Conservation (phyloP, 2,797 vertebrate genomes). For the Sebastes taczanowskii region DNA sequence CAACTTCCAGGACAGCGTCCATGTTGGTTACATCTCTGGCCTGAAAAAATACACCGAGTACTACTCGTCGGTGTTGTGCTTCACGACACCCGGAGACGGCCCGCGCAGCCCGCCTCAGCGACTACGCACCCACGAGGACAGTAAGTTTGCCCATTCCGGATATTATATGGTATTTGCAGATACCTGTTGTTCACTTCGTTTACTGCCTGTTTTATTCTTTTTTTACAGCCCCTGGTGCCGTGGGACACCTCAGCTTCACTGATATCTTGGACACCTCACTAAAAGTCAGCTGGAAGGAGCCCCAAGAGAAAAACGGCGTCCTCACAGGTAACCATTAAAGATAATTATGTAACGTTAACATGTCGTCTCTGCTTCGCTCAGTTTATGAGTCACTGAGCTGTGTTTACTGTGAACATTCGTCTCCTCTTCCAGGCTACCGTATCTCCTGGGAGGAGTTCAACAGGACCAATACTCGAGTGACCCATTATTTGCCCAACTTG, state of each 20-base stretch:
- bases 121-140: constrained; percentile 94
- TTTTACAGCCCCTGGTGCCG: constrained; percentile 90
- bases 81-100: constrained; percentile 96
- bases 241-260: constrained; percentile 96
- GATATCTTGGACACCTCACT: constrained; percentile 98
- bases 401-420: not conserved
- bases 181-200: constrained; percentile 10
- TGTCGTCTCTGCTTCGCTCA: not conserved
- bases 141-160: constrained; percentile 79
- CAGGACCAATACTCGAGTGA: constrained; percentile 96
- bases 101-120: constrained; percentile 91
- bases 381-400: not conserved
- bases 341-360: not conserved
- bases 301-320: constrained; percentile 93
- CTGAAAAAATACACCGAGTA: constrained; percentile 94
- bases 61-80: constrained; percentile 92
- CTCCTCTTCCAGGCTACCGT: constrained; percentile 86
- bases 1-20: constrained; percentile 96
- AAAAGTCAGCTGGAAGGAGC: constrained; percentile 99
- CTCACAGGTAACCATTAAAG: constrained; percentile 86
- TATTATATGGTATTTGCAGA: not conserved
- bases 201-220: not conserved
- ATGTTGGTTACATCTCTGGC: constrained; percentile 89
- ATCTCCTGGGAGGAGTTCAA: constrained; percentile 99
- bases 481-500: constrained; percentile 95